Evolutionary conservation across 2,888 invertebrate species (phyloP).

Genomic region (Thecophora atra): DNA sequence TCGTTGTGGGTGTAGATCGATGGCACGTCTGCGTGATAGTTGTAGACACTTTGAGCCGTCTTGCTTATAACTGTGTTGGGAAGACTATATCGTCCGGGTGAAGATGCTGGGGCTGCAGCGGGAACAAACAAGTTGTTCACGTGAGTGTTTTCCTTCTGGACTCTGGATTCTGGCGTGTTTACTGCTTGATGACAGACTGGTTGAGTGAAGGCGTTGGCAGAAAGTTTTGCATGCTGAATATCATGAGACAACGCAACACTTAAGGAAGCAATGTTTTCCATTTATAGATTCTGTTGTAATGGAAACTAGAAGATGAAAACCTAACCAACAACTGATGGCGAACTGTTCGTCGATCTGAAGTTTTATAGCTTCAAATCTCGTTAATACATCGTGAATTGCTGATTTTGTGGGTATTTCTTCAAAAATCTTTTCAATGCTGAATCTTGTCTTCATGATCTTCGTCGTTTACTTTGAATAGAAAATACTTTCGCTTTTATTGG

Average conservation of each 20-base stretch:
- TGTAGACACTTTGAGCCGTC: slow-evolving; percentile 17
- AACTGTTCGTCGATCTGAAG: too few relatives aligned
- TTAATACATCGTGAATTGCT: too few relatives aligned
- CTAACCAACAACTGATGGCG: too few relatives aligned
- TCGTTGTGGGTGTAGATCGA: slow-evolving; percentile 37
- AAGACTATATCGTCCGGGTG: slow-evolving; percentile 54
- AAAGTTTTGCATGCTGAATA: slow-evolving; percentile 57
- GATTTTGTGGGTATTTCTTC: too few relatives aligned
- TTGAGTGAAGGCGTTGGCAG: slow-evolving; percentile 63
- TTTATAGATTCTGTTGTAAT: too few relatives aligned
- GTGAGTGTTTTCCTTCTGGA: slow-evolving; percentile 70
- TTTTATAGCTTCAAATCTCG: too few relatives aligned
- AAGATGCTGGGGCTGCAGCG: slow-evolving; percentile 51
- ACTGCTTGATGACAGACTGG: slow-evolving; percentile 71
- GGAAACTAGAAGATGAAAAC: too few relatives aligned
- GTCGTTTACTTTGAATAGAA: too few relatives aligned
- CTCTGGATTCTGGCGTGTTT: slow-evolving; percentile 71
- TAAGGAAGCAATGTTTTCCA: too few relatives aligned
- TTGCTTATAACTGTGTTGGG: slow-evolving; percentile 52
- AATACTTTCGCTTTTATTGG: too few relatives aligned
- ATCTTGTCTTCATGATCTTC: too few relatives aligned
- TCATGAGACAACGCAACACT: slow-evolving; percentile 45
- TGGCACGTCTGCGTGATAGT: slow-evolving; percentile 35
- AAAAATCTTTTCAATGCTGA: too few relatives aligned
- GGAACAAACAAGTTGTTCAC: slow-evolving; percentile 67